Conservation (phyloP, 2,113 vertebrate species). For the Garra rufa region DNA sequence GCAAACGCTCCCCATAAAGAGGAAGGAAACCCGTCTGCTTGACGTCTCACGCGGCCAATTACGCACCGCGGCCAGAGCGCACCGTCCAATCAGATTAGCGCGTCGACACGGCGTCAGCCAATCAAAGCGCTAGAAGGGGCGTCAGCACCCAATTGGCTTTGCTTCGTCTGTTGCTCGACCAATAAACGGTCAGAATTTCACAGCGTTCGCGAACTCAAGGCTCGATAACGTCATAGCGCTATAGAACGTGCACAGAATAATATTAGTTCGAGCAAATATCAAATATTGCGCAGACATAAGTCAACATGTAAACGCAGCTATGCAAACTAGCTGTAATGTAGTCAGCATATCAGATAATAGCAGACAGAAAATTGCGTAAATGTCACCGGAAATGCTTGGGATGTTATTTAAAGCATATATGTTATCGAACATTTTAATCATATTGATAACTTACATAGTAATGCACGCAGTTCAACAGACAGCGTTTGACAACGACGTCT, state of each 20-base stretch:
- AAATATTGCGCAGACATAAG: conserved; percentile 1
- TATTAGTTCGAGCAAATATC: conserved; percentile 11
- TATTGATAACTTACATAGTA: background rate
- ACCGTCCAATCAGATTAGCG: conserved; percentile 43
- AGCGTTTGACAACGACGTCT: background rate
- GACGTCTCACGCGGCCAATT: conserved; percentile 56
- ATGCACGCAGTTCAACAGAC: background rate
- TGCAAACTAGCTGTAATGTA: background rate
- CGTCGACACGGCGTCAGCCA: background rate
- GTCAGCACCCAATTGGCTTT: conserved; percentile 24
- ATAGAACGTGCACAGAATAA: conserved; percentile 31
- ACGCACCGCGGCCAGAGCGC: background rate
- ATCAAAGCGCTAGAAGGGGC: background rate
- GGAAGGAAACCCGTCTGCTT: conserved; percentile 60
- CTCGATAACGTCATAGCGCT: conserved; percentile 46
- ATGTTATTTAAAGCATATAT: background rate
- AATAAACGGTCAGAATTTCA: conserved; percentile 9
- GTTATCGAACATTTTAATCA: background rate
- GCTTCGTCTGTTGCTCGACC: background rate
- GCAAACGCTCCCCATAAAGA: conserved; percentile 50
- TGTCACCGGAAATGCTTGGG: conserved; percentile 2
- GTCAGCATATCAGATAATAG: background rate
- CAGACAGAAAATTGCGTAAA: background rate
- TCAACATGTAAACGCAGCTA: background rate
- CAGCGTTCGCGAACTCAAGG: background rate